Conservation (phyloP, 2,888 invertebrate species). For the Drosophila cyrtoloma region DNA sequence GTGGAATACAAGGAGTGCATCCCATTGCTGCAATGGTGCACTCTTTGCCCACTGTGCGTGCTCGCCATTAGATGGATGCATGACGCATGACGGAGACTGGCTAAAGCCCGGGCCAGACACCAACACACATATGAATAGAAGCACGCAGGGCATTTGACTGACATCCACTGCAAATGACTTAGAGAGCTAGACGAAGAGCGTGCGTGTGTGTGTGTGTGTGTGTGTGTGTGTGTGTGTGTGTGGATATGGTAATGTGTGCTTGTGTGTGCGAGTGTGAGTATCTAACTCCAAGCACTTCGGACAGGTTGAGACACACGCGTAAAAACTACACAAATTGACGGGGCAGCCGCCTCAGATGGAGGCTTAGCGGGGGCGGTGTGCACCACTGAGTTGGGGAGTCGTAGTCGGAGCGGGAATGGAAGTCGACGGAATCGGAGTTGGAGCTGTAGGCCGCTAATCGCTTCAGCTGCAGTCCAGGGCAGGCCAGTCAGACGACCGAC, state of each 20-base stretch:
- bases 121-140: constrained; percentile 40
- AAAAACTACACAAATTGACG: constrained; percentile 79
- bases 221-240: constrained; percentile 24
- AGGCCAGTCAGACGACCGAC: constrained; percentile 43
- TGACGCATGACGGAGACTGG: constrained; percentile 74
- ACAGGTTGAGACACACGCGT: constrained; percentile 82
- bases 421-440: constrained; percentile 20
- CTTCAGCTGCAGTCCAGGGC: constrained; percentile 68
- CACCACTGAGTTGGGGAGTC: constrained; percentile 23
- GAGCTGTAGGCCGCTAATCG: constrained; percentile 71
- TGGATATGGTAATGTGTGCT: constrained; percentile 57
- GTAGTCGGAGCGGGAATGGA: constrained; percentile 1
- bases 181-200: constrained; percentile 31
- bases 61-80: constrained; percentile 69
- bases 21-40: background rate
- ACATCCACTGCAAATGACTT: constrained; percentile 58
- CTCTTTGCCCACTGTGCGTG: constrained; percentile 50
- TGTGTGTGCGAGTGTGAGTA: constrained; percentile 45
- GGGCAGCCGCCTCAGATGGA: constrained; percentile 33
- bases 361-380: constrained; percentile 54
- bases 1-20: background rate
- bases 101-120: constrained; percentile 55
- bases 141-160: constrained; percentile 61
- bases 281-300: constrained; percentile 72
- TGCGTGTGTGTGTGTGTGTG: background rate